Evolutionary conservation across 2,113 vertebrate genomes (phyloP), one percentile per base, ranked within the genome.

Genomic region (Chauna torquata): DNA sequence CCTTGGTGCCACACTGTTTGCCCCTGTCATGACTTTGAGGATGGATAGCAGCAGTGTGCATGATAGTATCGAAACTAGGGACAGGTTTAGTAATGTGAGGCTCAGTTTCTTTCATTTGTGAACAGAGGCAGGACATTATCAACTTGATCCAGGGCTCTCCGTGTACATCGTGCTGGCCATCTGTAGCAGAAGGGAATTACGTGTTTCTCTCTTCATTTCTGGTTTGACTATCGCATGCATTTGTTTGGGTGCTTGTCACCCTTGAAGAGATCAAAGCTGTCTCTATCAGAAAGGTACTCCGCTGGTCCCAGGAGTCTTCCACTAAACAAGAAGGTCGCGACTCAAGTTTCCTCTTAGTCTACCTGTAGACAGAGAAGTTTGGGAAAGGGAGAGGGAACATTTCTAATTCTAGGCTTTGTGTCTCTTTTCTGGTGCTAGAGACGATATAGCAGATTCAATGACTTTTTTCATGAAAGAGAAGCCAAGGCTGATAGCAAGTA

Each of bases 11-110:
- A 95, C 34, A 36, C 62, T 92, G 82, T 87, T 96, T 93, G 91
- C 45, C 94, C 90, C 90, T 88, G 70, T 62, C 95, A 38, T 90
- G 94, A 97, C 96, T 95, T 97, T 96, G 90, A 94, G 79, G 54
- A 22, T 78, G 50, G 47, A 92, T 68, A 83, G 64, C 71, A 88
- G 58, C 71, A 71, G 28, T 44, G 32, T 90, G 72, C n/a, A 47
- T 19, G 90, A 96, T 95, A 78, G 19, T 70, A 96, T 97, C 94
- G 82, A 93, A 92, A 59, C 32, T 34, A 81, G 71, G 80, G 90
- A 95, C 64, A 84, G 25, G 47, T 59, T 72, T 95, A 47, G 95
- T 88, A 92, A 94, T 89, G 50, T 75, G 76, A 97, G 59, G 71
- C 18, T 81, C 50, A 20, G 86, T 93, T 94, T 86, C 42, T 76